These are phyloP conservation scores for Liolophura sinensis DNA, from an alignment of 1,140 invertebrate genomes.

Conservation along the genomic window DNA sequence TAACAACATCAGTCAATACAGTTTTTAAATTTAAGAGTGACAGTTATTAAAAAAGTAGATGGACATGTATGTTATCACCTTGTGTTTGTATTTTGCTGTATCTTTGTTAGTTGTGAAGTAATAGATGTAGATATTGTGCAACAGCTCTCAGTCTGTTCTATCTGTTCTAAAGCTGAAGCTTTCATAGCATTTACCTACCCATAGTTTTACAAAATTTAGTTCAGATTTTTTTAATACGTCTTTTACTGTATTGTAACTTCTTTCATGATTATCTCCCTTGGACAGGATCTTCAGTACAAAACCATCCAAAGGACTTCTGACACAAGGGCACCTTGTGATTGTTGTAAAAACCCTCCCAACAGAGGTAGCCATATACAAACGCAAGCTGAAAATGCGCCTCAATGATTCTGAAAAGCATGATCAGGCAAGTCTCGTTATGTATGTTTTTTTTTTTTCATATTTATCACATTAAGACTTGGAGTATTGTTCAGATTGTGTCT, in stretches of 20 bases:
- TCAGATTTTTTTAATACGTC: background rate
- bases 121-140: too few species aligned
- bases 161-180: too few species aligned
- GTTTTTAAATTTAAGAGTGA: too few species aligned
- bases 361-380: constrained; percentile 44
- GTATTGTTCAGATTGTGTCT: background rate
- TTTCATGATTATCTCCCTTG: constrained; percentile 7
- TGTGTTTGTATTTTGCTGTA: too few species aligned
- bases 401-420: constrained; percentile 52
- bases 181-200: background rate
- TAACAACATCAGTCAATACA: too few species aligned
- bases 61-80: too few species aligned
- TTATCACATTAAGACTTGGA: background rate
- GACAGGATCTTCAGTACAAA: constrained; percentile 45
- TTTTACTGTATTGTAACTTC: constrained; percentile 13
- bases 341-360: constrained; percentile 44
- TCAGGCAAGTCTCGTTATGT: constrained; percentile 30
- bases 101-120: too few species aligned
- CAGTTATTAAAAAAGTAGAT: too few species aligned
- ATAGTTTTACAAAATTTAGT: background rate
- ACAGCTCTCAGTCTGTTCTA: too few species aligned
- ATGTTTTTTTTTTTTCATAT: background rate
- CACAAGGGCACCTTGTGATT: constrained; percentile 43
- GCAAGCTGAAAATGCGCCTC: constrained; percentile 36
- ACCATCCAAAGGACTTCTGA: constrained; percentile 49